phyloP scores from a whole-genome alignment of 2,888 invertebrate genomes.

The Baronia brevicornis region DNA sequence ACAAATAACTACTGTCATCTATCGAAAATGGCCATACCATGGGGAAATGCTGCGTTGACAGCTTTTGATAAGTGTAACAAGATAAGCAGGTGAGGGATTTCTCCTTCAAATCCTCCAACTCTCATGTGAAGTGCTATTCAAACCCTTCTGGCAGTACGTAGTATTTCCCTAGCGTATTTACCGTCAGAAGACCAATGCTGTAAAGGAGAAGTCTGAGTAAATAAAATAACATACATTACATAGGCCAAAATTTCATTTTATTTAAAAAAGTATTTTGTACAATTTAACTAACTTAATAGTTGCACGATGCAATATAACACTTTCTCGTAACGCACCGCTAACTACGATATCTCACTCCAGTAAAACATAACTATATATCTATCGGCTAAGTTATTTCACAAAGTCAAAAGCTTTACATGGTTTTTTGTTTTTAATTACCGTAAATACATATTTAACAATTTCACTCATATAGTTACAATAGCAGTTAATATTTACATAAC shows the following conservation, averaged over 20 bases:
- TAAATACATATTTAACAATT: constrained; percentile 40
- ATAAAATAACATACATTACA: constrained; percentile 41
- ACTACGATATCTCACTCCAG: constrained; percentile 45
- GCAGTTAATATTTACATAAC: constrained; percentile 63
- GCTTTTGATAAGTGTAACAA: too few species aligned
- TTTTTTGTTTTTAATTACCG: constrained; percentile 19
- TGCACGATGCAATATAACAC: constrained; percentile 20
- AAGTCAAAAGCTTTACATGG: constrained; percentile 57
- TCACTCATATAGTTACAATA: constrained; percentile 40
- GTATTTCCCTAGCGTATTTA: too few species aligned
- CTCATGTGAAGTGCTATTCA: too few species aligned
- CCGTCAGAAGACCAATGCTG: too few species aligned
- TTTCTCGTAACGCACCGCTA: constrained; percentile 30
- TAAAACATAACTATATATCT: constrained; percentile 36
- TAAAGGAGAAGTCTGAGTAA: constrained; percentile 16
- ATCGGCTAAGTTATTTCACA: constrained; percentile 38
- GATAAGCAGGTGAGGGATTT: too few species aligned
- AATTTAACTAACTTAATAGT: constrained; percentile 56
- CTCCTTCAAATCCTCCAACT: too few species aligned
- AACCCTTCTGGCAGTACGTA: too few species aligned
- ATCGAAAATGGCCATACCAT: too few species aligned
- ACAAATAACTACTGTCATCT: too few species aligned
- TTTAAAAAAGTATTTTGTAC: constrained; percentile 73
- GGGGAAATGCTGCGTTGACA: too few species aligned
- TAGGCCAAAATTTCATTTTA: constrained; percentile 74